Percentiles rank a stretch among this genome's conserved stretches.
Conservation (phyloP, 1,140 invertebrate species). For the Pantala flavescens region DNA sequence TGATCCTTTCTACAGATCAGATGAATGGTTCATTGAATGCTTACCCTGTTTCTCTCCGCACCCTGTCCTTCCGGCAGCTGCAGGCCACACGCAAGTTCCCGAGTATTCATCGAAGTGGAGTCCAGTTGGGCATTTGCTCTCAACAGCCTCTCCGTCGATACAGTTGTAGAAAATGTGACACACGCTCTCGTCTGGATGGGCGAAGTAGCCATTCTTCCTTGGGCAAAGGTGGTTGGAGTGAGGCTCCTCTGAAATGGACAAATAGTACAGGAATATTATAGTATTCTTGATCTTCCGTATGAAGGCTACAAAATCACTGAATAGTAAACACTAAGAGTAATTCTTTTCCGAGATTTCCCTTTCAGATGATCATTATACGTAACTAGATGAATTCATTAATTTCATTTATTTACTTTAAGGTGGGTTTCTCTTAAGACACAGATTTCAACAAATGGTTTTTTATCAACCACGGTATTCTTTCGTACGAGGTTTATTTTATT, state of each 20-base stretch:
- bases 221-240: conserved; percentile 62
- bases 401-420: no score
- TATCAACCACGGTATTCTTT: no score
- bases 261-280: no score
- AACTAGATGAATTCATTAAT: neutral
- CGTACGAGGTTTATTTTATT: no score
- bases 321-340: neutral
- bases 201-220: conserved; percentile 76
- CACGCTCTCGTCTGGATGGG: conserved; percentile 65
- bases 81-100: conserved; percentile 80
- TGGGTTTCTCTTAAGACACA: no score
- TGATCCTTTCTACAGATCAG: no score
- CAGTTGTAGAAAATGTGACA: conserved; percentile 85
- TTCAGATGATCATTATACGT: neutral
- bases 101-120: conserved; percentile 80
- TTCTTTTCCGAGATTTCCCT: no score
- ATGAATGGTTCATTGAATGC: neutral
- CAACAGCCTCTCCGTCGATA: conserved; percentile 68
- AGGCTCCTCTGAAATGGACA: conserved; percentile 53
- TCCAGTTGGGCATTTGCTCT: conserved; percentile 71
- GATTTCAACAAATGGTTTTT: no score
- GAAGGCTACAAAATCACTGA: neutral
- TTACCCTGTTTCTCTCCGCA: conserved; percentile 40
- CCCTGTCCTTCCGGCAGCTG: conserved; percentile 61
- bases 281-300: no score